Evolutionary conservation across 2,888 invertebrate genomes (phyloP).

Genomic region (Prenolepis imparis): DNA sequence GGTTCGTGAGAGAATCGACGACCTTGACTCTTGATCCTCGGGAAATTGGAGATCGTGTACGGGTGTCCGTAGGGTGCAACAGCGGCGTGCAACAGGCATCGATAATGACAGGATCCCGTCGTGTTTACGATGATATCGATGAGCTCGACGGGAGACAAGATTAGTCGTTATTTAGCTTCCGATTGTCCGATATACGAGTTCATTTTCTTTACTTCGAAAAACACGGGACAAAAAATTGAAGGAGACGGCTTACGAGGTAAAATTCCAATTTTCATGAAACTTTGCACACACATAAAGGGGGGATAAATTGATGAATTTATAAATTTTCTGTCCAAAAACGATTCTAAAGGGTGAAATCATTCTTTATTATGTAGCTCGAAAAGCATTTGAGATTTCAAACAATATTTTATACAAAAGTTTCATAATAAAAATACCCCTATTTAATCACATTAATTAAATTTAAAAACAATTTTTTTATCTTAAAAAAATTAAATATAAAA

Average conservation of each 20-base stretch:
- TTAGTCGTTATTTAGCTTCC: neutral
- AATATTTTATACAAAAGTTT: too few relatives aligned
- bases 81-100: slow-evolving; percentile 53
- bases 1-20: slow-evolving; percentile 52
- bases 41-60: slow-evolving; percentile 58
- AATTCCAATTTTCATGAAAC: too few relatives aligned
- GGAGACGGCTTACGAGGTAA: neutral
- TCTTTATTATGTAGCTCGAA: too few relatives aligned
- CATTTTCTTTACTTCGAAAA: neutral
- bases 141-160: slow-evolving; percentile 12
- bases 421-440: too few relatives aligned
- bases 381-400: too few relatives aligned
- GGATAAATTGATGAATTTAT: too few relatives aligned
- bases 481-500: too few relatives aligned
- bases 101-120: slow-evolving; percentile 9
- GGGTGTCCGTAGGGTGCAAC: slow-evolving; percentile 34
- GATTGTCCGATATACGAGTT: neutral
- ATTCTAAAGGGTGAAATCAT: too few relatives aligned
- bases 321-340: too few relatives aligned
- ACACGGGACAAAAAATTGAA: neutral
- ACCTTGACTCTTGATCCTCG: slow-evolving; percentile 57
- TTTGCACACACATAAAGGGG: too few relatives aligned
- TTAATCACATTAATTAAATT: too few relatives aligned
- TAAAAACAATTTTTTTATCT: too few relatives aligned
- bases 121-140: slow-evolving; percentile 28